Conservation (phyloP, 2,888 invertebrate species). For the Caenorhabditis sp. region DNA sequence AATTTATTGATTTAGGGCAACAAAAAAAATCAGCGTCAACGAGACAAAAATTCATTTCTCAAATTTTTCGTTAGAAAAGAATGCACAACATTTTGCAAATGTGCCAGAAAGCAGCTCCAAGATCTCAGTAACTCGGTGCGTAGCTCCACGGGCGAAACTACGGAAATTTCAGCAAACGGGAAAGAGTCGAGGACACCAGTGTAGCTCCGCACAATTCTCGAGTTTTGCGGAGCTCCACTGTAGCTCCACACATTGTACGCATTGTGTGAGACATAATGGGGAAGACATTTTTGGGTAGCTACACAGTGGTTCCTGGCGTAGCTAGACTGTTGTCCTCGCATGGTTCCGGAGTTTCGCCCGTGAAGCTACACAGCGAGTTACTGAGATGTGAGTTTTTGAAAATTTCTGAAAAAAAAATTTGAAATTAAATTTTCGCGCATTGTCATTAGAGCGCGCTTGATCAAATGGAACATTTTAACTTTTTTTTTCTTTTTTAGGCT, state of each 20-base stretch:
- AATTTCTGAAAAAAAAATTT: neutral
- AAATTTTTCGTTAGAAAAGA: neutral
- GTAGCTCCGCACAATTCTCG: too few relatives aligned
- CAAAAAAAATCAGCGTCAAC: neutral
- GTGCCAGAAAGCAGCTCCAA: neutral
- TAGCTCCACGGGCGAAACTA: too few relatives aligned
- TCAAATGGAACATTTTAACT: neutral
- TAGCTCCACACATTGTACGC: too few relatives aligned
- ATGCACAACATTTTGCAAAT: neutral
- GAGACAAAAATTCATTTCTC: neutral
- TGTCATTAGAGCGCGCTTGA: neutral
- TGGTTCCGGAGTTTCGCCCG: neutral
- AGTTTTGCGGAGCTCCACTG: too few relatives aligned
- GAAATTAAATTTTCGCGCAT: neutral
- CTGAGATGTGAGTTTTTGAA: neutral
- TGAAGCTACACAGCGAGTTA: too few relatives aligned
- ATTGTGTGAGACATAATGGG: too few relatives aligned
- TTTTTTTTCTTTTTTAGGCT: neutral
- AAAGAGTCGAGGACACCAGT: too few relatives aligned
- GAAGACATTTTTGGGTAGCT: too few relatives aligned
- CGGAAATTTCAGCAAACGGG: too few relatives aligned
- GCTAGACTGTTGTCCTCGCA: too few relatives aligned
- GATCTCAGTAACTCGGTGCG: neutral
- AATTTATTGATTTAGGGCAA: too few relatives aligned
- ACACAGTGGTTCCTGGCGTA: too few relatives aligned